These are phyloP conservation scores for Sarcophaga peregrina DNA, from an alignment of 1,140 invertebrate species.

Conservation along the genomic window DNA sequence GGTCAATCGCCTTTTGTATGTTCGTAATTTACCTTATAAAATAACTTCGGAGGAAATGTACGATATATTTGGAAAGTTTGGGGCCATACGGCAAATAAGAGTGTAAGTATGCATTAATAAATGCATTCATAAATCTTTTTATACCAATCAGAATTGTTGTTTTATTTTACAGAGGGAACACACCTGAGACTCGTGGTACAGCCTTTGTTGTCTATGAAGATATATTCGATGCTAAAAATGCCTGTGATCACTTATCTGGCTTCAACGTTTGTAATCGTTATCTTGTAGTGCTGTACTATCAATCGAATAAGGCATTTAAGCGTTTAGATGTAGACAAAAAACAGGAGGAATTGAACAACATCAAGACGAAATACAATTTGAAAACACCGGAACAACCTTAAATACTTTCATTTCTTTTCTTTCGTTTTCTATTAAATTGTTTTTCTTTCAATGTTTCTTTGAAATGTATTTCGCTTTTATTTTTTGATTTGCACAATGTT, in stretches of 20 bases:
- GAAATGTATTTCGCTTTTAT: background rate
- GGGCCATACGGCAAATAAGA: conserved; percentile 97
- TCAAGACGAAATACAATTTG: conserved; percentile 93
- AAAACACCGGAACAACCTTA: conserved; percentile 62
- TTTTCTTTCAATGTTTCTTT: background rate
- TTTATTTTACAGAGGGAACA: conserved; percentile 85
- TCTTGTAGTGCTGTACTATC: conserved; percentile 97
- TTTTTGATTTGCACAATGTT: background rate
- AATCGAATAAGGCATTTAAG: conserved; percentile 95
- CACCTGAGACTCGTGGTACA: conserved; percentile 96
- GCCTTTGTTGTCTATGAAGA: conserved; percentile 99
- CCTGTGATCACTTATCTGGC: conserved; percentile 98
- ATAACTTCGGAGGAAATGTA: conserved; percentile 99
- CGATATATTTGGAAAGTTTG: conserved; percentile 99
- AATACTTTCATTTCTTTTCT: background rate
- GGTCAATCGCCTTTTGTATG: conserved; percentile 97
- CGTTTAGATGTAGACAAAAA: conserved; percentile 97
- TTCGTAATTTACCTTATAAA: conserved; percentile 98
- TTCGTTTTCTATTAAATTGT: background rate
- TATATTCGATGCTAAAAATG: conserved; percentile 99
- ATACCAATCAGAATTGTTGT: background rate
- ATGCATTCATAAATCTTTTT: background rate
- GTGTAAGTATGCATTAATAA: conserved; percentile 79
- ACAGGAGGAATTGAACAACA: conserved; percentile 94
- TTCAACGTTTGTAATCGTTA: conserved; percentile 99